Evolutionary conservation across 2,888 invertebrate species (phyloP).

Genomic region (Amphipoea lucens): DNA sequence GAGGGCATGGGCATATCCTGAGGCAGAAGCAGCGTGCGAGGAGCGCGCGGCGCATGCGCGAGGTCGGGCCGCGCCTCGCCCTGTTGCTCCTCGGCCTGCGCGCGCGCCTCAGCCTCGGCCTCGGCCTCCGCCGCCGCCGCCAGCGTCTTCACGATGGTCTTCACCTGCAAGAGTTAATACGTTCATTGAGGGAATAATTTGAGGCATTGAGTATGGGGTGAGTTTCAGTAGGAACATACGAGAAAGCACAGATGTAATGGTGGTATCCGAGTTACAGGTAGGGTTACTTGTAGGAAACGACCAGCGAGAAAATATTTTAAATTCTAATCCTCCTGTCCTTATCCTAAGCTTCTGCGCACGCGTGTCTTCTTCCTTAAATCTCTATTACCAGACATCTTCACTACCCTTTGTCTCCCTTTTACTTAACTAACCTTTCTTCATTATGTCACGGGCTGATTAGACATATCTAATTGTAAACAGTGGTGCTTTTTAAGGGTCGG

Average conservation of each 20-base stretch:
- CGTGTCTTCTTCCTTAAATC: background rate
- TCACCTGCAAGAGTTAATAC: conserved; percentile 76
- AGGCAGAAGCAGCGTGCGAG: conserved; percentile 90
- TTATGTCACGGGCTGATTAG: background rate
- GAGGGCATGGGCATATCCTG: conserved; percentile 88
- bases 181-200: conserved; percentile 43
- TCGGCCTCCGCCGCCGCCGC: conserved; percentile 84
- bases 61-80: conserved; percentile 71
- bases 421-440: background rate
- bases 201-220: background rate
- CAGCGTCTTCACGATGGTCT: conserved; percentile 86
- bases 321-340: background rate
- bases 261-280: too few species aligned
- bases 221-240: background rate
- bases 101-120: conserved; percentile 80
- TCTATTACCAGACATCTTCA: background rate
- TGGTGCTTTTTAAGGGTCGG: background rate
- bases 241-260: background rate
- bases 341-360: background rate
- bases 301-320: background rate
- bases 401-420: background rate
- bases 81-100: conserved; percentile 79
- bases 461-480: background rate
- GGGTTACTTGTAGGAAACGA: background rate
- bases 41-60: conserved; percentile 84